Base-by-base conservation (phyloP, 1,140 invertebrate species). In the Calephelis virginiensis region DNA sequence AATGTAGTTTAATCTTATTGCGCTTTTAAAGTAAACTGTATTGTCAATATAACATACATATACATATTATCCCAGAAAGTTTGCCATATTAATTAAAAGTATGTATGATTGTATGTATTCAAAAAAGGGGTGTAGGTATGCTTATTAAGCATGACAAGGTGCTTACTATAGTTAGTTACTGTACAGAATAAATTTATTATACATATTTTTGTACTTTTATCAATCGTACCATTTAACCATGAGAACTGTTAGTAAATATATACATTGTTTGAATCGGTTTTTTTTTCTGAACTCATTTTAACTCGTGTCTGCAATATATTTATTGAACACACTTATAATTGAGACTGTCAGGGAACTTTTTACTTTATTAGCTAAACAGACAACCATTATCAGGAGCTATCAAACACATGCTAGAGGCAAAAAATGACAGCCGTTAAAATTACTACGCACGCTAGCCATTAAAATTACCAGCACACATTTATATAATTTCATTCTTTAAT, bases 161-260 rank as follows among this genome's bases (percentile, higher is more conserved):
- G 88, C 88, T 90, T 89, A 80, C 75, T 76, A 88, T 89, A 90
- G 86, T 85, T 89, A 90, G 86, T 81, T 80, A 77, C 80, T 90
- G 86, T 89, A 89, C 86, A 90, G 85, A 90, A 89, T 88, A 85
- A 90, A 90, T 87, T 88, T 61, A 77, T 75, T 75, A 81, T 80
- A 76, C 64, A 78, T 87, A 85, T 89, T 86, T 86, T 87, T 86
- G 75, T 86, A 87, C 40, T 59, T 56, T 59, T 59, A 66, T 11
- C 60, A 40, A 61, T 61, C 38, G 50, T 50, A 50, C 49, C 14
- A 50, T 50, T 50, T 8, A 9, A 14, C 14, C 9, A 53, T 17
- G 50, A 28, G 17, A 53, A 28, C 50, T 53, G 50, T 17, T 53
- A 50, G 13, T 14, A 53, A 14, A 5, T 17, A 2, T 11, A 28